Percentiles rank a stretch among this genome's conserved stretches.
phyloP scores from a whole-genome alignment of 2,113 vertebrate species.

The Grus americana region DNA sequence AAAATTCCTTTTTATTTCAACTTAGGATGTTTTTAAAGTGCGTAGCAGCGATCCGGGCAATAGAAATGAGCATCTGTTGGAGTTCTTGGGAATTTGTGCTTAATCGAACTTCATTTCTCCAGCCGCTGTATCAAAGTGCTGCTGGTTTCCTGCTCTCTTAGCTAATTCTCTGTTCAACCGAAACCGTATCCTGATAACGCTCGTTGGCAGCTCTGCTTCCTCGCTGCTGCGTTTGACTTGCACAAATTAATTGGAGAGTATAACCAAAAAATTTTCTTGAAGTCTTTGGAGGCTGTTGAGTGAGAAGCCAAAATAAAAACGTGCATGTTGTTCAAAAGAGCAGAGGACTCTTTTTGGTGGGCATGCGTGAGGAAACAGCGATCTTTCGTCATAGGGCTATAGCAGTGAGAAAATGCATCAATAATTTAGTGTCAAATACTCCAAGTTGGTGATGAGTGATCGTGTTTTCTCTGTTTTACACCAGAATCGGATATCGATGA shows the following conservation, averaged over 20 bases:
- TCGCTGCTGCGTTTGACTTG: not conserved
- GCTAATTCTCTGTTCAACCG: not conserved
- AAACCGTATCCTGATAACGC: not conserved
- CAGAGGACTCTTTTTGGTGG: not conserved
- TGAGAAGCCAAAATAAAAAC: not conserved
- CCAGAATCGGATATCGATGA: constrained; percentile 82
- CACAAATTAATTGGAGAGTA: not conserved
- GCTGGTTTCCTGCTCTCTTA: not conserved
- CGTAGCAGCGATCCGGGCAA: not conserved
- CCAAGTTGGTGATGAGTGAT: not conserved
- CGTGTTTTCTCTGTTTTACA: not conserved
- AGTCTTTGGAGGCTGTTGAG: not conserved
- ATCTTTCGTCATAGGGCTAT: fast-evolving
- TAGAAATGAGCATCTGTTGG: not conserved
- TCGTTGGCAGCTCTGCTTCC: not conserved
- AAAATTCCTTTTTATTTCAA: not conserved
- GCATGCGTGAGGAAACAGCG: fast-evolving
- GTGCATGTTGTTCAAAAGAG: not conserved
- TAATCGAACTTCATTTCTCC: not conserved
- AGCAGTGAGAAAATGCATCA: not conserved
- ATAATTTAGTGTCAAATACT: fast-evolving
- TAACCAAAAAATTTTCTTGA: not conserved
- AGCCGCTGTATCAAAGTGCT: not conserved
- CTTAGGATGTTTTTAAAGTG: not conserved
- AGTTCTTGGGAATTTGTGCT: not conserved